Evolutionary conservation across 2,888 invertebrate species (phyloP), one percentile per base, ranked within the genome.

Genomic region (Myopa testacea): DNA sequence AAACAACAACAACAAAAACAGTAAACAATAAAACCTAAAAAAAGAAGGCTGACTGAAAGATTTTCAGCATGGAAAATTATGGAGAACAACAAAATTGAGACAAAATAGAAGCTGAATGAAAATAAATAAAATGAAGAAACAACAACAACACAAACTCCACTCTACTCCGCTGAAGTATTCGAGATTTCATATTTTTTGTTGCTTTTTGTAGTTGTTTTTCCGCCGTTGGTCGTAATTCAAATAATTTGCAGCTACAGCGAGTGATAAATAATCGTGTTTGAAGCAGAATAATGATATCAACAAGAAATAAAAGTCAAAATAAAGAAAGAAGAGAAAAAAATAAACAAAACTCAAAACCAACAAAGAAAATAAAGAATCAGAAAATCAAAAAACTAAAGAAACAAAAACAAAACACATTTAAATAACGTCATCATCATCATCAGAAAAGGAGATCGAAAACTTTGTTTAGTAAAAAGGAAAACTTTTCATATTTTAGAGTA

Each of bases 141-240:
- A 70, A 68, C 16, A 68, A 50, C 45, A 45, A 45, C 45, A 10
- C 45, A 10, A 14, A 40, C n/a, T 63, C 37, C 60, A n/a, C 38
- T 60, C 60, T 38, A n/a, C 40, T 72, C 12, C 26, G 62, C 50
- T n/a, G 40, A 26, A 37, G 38, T 40, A 37, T 38, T 67, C 37
- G 37, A 67, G 38, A 37, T 70, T 70, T 52, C 52, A 58, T 37
- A n/a, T 10, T 62, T 62, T 62, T 26, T 62, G 16, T 62, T 26
- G 4, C 62, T 62, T 26, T 10, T 26, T n/a, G 7, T 19, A 4
- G 4, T 62, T 26, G 14, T 60, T 58, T 72, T 72, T 19, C 58
- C 26, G 60, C 72, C 72, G 72, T 72, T 60, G 60, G 67, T 58
- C 68, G 55, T 58, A 67, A 75, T 65, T 75, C 67, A 75, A 67